Conservation (phyloP, 2,113 vertebrate genomes). For the Apeltes quadracus region DNA sequence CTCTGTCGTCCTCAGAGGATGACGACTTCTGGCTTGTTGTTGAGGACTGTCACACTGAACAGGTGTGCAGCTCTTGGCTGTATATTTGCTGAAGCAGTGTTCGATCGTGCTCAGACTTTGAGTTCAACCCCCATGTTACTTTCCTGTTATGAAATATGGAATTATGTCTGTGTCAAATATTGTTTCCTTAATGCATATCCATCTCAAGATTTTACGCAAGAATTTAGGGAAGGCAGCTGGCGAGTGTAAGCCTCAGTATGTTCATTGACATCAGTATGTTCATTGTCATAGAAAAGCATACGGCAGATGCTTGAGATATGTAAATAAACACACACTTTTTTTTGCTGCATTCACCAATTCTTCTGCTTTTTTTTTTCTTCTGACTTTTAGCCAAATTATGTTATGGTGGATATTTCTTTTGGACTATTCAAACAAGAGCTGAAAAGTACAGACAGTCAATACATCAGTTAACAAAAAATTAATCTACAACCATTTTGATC, state of each 20-base stretch:
- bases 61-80: conserved; percentile 15
- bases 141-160: background rate
- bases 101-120: conserved; percentile 7
- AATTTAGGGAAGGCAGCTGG: background rate
- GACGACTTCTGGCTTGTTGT: background rate
- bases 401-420: too few species aligned
- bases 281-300: too few species aligned
- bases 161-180: background rate
- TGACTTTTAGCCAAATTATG: background rate
- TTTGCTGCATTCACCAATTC: too few species aligned
- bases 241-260: background rate
- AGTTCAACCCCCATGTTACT: background rate
- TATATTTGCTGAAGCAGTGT: conserved; percentile 11
- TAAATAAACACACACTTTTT: too few species aligned
- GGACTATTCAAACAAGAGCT: too few species aligned
- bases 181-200: background rate
- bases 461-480: too few species aligned
- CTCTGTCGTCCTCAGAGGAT: background rate
- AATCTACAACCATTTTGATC: too few species aligned
- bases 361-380: too few species aligned
- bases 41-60: background rate
- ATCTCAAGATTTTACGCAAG: background rate
- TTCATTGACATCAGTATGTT: background rate
- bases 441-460: too few species aligned
- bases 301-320: background rate